A percentile compares a stretch with the other conserved stretches of the same genome.
These are phyloP conservation scores for Caenorhabditis sp. DNA, from an alignment of 2,888 invertebrate species.

Conservation along the genomic window DNA sequence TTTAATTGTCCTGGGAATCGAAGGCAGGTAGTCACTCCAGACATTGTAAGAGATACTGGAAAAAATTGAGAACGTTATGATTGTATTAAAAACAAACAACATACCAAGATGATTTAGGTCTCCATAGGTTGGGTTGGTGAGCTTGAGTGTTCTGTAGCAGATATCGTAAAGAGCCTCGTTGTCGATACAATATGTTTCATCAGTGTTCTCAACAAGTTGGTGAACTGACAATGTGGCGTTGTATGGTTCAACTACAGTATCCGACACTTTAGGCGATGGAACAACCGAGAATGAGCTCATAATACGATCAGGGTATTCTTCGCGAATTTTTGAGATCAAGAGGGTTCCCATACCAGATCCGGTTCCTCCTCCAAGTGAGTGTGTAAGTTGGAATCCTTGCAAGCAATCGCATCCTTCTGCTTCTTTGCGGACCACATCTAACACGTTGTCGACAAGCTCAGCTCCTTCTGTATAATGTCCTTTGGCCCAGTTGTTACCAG, in stretches of 20 bases:
- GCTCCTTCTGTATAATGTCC: conserved; percentile 91
- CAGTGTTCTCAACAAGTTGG: conserved; percentile 71
- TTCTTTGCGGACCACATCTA: conserved; percentile 80
- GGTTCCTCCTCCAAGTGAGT: conserved; percentile 85
- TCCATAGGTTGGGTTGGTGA: conserved; percentile 82
- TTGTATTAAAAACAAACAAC: neutral
- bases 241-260: conserved; percentile 80
- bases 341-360: conserved; percentile 88
- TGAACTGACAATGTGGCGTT: conserved; percentile 75
- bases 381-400: conserved; percentile 85
- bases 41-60: conserved; percentile 74
- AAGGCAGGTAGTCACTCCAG: conserved; percentile 76
- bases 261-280: conserved; percentile 81
- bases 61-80: neutral
- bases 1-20: conserved; percentile 88
- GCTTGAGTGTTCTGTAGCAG: conserved; percentile 75
- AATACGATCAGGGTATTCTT: conserved; percentile 96
- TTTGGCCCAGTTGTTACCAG: conserved; percentile 85
- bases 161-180: conserved; percentile 75
- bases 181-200: conserved; percentile 74
- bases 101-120: conserved; percentile 72
- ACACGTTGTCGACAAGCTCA: conserved; percentile 76
- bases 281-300: conserved; percentile 96
- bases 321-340: conserved; percentile 92
- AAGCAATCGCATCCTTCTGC: conserved; percentile 88